Evolutionary conservation across 2,888 invertebrate genomes (phyloP).

Genomic region (Parthenolecanium corni): DNA sequence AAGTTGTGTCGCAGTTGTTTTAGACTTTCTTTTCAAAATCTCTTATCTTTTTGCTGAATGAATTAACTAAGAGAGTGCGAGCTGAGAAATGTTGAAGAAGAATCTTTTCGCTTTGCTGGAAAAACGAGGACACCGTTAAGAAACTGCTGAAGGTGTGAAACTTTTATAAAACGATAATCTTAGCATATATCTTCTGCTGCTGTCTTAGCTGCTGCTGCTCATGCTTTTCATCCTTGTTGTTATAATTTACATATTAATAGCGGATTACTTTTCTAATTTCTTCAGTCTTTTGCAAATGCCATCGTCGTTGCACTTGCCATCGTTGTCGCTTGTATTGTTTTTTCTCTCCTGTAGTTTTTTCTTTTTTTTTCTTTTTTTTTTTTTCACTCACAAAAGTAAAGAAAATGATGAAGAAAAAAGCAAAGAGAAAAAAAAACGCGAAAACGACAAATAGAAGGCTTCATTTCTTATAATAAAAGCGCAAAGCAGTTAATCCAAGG

Average conservation of each 20-base stretch:
- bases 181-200: background rate
- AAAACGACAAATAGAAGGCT: constrained; percentile 1
- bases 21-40: background rate
- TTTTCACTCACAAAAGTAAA: background rate
- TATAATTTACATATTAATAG: constrained; percentile 27
- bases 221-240: background rate
- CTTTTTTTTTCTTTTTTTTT: too few species aligned
- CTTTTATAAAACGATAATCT: constrained; percentile 26
- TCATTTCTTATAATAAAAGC: constrained; percentile 14
- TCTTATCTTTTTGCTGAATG: background rate
- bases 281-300: constrained; percentile 2
- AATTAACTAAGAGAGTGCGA: background rate
- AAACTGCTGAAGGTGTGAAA: constrained; percentile 20
- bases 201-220: background rate
- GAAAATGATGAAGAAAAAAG: constrained; percentile 7
- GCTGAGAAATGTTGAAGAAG: background rate
- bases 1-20: constrained; percentile 20
- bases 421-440: background rate
- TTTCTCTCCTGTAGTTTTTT: background rate
- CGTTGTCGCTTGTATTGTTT: background rate
- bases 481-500: constrained; percentile 23
- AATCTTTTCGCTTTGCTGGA: background rate
- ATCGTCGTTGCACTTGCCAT: background rate
- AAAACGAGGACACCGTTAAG: background rate
- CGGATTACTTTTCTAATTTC: constrained; percentile 27